These are phyloP conservation scores for Acleris sparsana DNA, from an alignment of 2,888 invertebrate species.

Conservation along the genomic window DNA sequence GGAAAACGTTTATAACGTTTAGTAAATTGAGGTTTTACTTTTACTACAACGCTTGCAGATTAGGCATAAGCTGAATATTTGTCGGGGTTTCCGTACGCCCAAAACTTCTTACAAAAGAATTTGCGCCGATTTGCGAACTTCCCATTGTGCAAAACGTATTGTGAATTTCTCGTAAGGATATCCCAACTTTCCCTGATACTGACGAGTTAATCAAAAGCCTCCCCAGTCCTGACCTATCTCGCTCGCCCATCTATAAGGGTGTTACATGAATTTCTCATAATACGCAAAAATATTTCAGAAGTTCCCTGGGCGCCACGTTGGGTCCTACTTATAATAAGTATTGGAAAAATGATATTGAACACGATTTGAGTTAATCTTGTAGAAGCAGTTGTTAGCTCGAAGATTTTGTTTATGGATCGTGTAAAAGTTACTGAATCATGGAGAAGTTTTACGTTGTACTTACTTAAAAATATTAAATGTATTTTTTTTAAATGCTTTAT, in stretches of 20 bases:
- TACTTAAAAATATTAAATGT: too few relatives aligned
- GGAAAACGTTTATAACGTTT: too few relatives aligned
- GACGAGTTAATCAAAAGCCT: slow-evolving; percentile 32
- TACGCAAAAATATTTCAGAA: slow-evolving; percentile 31
- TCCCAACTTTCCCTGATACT: slow-evolving; percentile 19
- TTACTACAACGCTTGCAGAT: background rate
- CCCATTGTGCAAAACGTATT: background rate
- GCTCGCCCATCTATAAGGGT: slow-evolving; percentile 30
- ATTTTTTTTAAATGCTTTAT: too few relatives aligned
- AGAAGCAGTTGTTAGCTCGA: background rate
- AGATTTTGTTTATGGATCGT: too few relatives aligned
- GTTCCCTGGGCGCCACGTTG: slow-evolving; percentile 14
- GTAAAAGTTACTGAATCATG: too few relatives aligned
- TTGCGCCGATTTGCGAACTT: slow-evolving; percentile 6
- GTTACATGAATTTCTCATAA: slow-evolving; percentile 19
- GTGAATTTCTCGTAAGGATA: background rate
- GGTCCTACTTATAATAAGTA: slow-evolving; percentile 20
- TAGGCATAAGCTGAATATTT: background rate
- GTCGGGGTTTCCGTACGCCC: background rate
- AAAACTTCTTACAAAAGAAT: slow-evolving; percentile 3
- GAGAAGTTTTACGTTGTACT: too few relatives aligned
- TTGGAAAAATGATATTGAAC: slow-evolving; percentile 8
- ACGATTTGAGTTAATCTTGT: background rate
- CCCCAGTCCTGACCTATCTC: slow-evolving; percentile 35
- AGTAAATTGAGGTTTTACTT: too few relatives aligned